A percentile compares a stretch with the other conserved stretches of the same genome.
Conservation (phyloP, 2,797 vertebrate species). For the Australoheros facetus region DNA sequence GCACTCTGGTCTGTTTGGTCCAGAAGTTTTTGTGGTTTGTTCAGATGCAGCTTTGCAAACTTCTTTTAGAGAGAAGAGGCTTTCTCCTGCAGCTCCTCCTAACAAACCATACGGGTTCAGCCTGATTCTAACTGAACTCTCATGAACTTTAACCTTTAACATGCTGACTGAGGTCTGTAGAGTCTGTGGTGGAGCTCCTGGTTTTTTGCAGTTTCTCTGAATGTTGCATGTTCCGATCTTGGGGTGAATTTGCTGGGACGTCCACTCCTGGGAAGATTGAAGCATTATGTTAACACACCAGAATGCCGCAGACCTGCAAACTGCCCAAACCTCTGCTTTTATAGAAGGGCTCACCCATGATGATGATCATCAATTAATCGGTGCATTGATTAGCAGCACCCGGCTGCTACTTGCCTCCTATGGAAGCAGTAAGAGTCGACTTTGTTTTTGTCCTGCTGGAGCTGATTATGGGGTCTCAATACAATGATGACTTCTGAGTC, state of each 20-base stretch:
- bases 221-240: no score
- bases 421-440: no score
- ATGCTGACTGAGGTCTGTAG: neutral
- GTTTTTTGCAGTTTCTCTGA: no score
- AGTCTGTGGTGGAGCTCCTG: neutral
- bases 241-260: neutral
- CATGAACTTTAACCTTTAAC: neutral
- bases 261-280: no score
- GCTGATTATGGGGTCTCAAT: no score
- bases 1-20: neutral
- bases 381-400: neutral
- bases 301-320: neutral
- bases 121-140: neutral
- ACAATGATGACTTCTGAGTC: no score
- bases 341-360: neutral
- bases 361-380: neutral
- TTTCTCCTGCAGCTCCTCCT: neutral
- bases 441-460: no score
- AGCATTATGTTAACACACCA: neutral
- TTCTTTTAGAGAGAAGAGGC: neutral
- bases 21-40: neutral
- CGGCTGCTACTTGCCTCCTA: neutral
- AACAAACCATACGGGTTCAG: neutral
- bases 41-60: neutral
- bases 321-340: neutral